A percentile compares a stretch with the other conserved stretches of the same genome.
phyloP scores from a whole-genome alignment of 2,888 invertebrate species.

The Aproaerema taeniolella region DNA sequence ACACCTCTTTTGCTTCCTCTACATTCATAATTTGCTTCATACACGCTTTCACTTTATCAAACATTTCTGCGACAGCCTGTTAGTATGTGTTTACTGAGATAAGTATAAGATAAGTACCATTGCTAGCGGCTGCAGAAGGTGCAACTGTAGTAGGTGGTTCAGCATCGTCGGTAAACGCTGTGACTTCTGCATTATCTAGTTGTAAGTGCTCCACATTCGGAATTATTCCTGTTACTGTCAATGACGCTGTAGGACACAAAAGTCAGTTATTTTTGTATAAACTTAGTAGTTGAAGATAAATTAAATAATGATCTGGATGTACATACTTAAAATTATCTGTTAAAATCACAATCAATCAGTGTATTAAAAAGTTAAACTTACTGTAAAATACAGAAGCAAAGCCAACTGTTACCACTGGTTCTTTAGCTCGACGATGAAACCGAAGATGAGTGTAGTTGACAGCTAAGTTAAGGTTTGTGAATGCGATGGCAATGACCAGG shows the following conservation, averaged over 20 bases:
- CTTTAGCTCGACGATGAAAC: constrained; percentile 10
- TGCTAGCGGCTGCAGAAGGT: background rate
- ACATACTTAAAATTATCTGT: no score
- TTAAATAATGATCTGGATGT: no score
- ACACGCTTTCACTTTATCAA: no score
- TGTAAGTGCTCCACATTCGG: constrained; percentile 18
- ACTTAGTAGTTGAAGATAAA: no score
- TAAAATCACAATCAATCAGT: no score
- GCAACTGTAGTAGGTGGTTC: constrained; percentile 10
- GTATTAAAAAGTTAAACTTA: background rate
- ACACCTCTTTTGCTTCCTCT: no score
- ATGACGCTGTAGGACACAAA: constrained; percentile 2
- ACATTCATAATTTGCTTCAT: no score
- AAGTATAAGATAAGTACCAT: background rate
- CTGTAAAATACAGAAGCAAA: background rate
- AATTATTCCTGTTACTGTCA: constrained; percentile 11
- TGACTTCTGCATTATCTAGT: constrained; percentile 21
- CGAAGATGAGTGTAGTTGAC: constrained; percentile 2
- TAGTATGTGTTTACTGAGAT: no score
- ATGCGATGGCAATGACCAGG: constrained; percentile 10
- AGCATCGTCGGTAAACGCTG: constrained; percentile 20
- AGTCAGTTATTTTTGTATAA: no score
- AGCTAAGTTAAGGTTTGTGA: background rate
- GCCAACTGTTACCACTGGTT: constrained; percentile 11
- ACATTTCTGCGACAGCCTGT: no score